Base-by-base conservation (phyloP, 2,113 vertebrate genomes). In the Syngnathoides biaculeatus region DNA sequence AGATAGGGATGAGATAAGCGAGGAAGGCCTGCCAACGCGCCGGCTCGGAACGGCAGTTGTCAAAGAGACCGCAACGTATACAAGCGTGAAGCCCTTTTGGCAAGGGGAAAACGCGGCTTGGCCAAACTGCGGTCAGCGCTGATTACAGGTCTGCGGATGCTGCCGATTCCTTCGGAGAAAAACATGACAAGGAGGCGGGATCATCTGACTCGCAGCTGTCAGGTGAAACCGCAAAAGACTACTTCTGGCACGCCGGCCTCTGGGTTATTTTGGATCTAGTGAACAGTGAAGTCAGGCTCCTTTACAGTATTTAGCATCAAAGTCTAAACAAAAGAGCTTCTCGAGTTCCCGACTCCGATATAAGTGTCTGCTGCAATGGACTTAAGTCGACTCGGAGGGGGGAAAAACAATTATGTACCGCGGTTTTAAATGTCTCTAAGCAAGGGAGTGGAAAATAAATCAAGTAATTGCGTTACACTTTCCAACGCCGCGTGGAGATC, bases 1-100 rank as follows among this genome's bases (percentile, higher is more conserved):
- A 89, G 93, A 95, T 94, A 94, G 93, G 94, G 91, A 92, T 75
- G 87, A 93, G 93, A 95, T 95, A 94, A 94, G 94, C 93, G 92
- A 88, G 76, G 83, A 88, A 87, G 87, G 92, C 92, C 93, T 93
- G 93, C 91, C 92, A 92, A 90, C 87, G 72, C 56, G 86, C 86
- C 86, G 80, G 80, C 59, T 86, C 86, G 86, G 80, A 87, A 78
- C 89, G 92, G 86, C 90, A 86, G 86, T 93, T 69, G 79, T 82
- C 84, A 72, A 74, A 87, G 82, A 86, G 72, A 69, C 81, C 75
- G 70, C 86, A 83, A 53, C 61, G 86, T 90, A 90, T 90, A 90
- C 87, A 89, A 83, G 85, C 65, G 68, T 40, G 78, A 84, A 75
- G 76, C 64, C 19, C 71, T 93, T n/a, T n/a, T 93, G 90, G 92